These are phyloP conservation scores for Idaea biselata DNA, from an alignment of 2,888 invertebrate genomes.

Conservation along the genomic window DNA sequence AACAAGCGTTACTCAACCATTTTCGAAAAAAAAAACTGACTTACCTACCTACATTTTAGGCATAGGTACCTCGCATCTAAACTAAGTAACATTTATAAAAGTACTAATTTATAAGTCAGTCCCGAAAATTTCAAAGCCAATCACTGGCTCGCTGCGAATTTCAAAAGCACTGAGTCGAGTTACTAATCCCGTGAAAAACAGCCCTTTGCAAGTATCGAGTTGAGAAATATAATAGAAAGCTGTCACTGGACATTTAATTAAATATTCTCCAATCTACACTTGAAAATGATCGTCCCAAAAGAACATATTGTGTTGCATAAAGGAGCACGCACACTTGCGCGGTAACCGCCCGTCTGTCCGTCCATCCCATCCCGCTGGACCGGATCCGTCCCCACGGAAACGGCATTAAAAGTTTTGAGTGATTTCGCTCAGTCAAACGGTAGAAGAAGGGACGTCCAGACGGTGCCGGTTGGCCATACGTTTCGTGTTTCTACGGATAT, in stretches of 20 bases:
- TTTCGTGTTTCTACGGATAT: constrained; percentile 25
- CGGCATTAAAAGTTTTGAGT: constrained; percentile 80
- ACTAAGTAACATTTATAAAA: too few species aligned
- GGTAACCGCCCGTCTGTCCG: constrained; percentile 19
- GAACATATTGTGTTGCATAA: constrained; percentile 32
- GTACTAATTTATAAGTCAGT: too few species aligned
- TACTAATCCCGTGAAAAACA: too few species aligned
- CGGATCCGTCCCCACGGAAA: constrained; percentile 68
- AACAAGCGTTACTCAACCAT: too few species aligned
- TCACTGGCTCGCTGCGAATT: too few species aligned
- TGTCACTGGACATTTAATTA: background rate
- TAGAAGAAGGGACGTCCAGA: constrained; percentile 68
- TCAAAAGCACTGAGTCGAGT: too few species aligned
- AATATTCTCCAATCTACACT: background rate
- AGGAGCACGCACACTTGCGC: constrained; percentile 34
- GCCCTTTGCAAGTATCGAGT: too few species aligned
- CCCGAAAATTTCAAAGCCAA: too few species aligned
- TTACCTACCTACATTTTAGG: too few species aligned
- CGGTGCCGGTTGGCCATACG: constrained; percentile 38
- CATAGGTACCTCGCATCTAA: too few species aligned
- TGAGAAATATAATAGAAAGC: background rate
- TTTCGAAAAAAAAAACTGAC: too few species aligned
- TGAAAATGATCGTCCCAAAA: constrained; percentile 12
- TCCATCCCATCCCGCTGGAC: constrained; percentile 35
- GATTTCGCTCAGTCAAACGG: constrained; percentile 78